phyloP scores from a whole-genome alignment of 2,888 invertebrate genomes.

The Tricholauxania praeusta region DNA sequence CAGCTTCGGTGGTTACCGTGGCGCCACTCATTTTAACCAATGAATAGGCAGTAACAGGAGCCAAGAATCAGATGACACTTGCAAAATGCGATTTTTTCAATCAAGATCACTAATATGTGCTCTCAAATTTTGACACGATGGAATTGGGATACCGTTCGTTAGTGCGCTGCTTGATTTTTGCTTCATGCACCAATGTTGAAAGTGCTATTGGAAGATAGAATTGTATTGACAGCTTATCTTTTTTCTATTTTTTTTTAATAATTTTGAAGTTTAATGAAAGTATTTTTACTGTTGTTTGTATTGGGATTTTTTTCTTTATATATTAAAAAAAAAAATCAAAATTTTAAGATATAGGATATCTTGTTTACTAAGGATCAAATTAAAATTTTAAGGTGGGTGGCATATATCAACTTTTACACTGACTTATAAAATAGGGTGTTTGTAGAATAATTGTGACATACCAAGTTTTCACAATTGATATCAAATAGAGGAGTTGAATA shows the following conservation, averaged over 20 bases:
- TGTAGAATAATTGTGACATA: no score
- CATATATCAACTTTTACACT: no score
- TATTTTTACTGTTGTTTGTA: neutral
- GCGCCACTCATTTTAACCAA: constrained; percentile 22
- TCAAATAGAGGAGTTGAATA: no score
- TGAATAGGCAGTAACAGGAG: neutral
- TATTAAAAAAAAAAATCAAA: no score
- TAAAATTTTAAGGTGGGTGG: no score
- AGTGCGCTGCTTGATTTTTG: neutral
- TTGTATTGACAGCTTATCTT: neutral
- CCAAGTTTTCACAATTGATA: no score
- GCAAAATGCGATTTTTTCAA: neutral
- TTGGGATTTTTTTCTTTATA: neutral
- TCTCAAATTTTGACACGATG: neutral
- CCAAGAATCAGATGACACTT: neutral
- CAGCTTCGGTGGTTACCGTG: constrained; percentile 15
- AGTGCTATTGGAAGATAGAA: neutral
- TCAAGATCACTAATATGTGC: neutral
- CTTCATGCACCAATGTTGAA: constrained; percentile 9
- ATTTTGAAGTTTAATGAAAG: neutral
- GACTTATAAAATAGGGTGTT: no score
- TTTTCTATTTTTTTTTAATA: neutral
- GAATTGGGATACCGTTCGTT: neutral
- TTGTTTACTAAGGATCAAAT: no score
- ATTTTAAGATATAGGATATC: no score